Percentiles rank a stretch among this genome's conserved stretches.
Evolutionary conservation across 2,113 vertebrate genomes (phyloP).

Genomic region (Trematomus loennbergii): DNA sequence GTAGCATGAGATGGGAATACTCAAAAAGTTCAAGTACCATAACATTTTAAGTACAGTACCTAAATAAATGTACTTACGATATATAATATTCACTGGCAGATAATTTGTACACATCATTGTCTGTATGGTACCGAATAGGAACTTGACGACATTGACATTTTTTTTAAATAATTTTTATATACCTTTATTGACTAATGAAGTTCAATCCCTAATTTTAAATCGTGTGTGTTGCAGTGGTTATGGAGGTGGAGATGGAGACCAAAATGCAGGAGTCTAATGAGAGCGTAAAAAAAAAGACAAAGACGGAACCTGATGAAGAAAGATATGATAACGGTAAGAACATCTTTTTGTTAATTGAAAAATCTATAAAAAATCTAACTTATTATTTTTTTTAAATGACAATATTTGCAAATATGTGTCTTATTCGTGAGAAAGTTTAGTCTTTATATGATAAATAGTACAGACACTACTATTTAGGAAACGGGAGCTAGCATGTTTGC

Average conservation of each 20-base stretch:
- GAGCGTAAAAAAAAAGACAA: background rate
- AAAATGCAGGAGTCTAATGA: background rate
- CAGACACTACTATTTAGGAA: background rate
- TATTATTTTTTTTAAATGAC: background rate
- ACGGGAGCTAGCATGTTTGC: background rate
- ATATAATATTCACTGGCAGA: no score
- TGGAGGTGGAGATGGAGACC: conserved; percentile 33
- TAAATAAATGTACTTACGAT: no score
- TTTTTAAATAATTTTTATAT: no score
- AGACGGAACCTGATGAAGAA: background rate
- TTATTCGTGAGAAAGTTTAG: background rate
- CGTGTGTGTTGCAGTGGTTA: conserved; percentile 18
- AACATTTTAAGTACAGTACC: no score
- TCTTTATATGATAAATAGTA: background rate
- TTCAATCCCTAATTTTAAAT: background rate
- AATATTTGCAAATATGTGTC: background rate
- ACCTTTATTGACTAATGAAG: background rate
- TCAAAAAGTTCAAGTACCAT: no score
- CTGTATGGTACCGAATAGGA: no score
- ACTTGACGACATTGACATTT: background rate
- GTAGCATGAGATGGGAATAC: no score
- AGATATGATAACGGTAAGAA: conserved; percentile 10
- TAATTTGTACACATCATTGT: no score
- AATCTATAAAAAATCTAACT: background rate
- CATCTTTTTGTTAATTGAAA: background rate